These are phyloP conservation scores for Sialia sialis DNA, from an alignment of 2,113 vertebrate genomes.

Conservation along the genomic window DNA sequence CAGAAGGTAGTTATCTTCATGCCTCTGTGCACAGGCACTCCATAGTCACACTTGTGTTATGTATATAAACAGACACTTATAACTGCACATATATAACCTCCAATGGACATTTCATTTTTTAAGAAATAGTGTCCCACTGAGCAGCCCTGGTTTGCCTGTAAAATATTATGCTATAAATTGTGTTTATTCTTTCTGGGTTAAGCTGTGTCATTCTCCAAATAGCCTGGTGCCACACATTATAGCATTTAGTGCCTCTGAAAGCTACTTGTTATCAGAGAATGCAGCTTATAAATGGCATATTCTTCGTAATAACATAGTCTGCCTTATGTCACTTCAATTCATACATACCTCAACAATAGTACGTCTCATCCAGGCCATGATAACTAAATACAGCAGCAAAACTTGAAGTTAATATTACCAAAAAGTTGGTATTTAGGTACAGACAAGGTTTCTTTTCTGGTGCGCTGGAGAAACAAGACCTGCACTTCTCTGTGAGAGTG, in stretches of 20 bases:
- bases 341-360: neutral
- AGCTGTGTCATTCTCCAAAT: neutral
- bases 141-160: neutral
- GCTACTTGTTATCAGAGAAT: constrained; percentile 7
- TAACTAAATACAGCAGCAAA: constrained; percentile 58
- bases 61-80: no score
- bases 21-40: neutral
- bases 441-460: constrained; percentile 32
- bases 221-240: neutral
- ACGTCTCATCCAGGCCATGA: constrained; percentile 1
- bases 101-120: neutral
- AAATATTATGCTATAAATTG: neutral
- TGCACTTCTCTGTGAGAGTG: neutral
- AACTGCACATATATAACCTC: neutral
- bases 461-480: constrained; percentile 41
- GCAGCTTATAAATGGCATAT: neutral
- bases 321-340: constrained; percentile 25
- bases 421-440: constrained; percentile 21
- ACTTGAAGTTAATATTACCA: constrained; percentile 8
- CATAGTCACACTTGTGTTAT: accelerated
- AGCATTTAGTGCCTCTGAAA: constrained; percentile 5
- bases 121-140: neutral
- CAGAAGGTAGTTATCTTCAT: neutral
- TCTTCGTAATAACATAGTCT: neutral
- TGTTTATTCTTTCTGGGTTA: neutral